Base-by-base conservation (phyloP, 2,797 vertebrate species). In the Pogoniulus pusillus region DNA sequence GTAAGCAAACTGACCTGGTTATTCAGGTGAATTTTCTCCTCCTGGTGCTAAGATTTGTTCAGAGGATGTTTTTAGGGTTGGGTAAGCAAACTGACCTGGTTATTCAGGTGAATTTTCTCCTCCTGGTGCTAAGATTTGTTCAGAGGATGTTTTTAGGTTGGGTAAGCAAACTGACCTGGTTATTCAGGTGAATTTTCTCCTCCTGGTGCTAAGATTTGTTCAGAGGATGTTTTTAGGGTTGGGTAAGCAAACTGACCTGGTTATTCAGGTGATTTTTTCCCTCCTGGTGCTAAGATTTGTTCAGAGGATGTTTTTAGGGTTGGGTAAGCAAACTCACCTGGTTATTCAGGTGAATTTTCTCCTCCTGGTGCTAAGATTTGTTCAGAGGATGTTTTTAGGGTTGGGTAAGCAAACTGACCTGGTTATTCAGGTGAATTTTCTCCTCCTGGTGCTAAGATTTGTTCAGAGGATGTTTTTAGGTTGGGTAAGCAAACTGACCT, bases 1-100 rank as follows among this genome's bases (percentile, higher is more conserved):
- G 37, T 90, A 79, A 86, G 69, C 35, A n/a, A n/a, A n/a, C n/a
- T 92, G 82, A 93, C 92, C 89, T 90, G 89, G 74, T 93, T 94
- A 71, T 22, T 71, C 60, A 16, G 47, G 81, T 60, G 57, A 32
- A 45, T 79, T 87, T 83, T 80, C 78, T 59, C 75, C 17, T 53
- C 63, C 71, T 82, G 60, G 32, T 73, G 49, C 43, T 76, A 84
- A 65, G 64, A 76, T 59, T 37, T 45, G n/a, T 71, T 83, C 74
- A 70, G 71, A 60, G 60, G 30, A 34, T 47, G 79, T 73, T 84
- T 45, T 62, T 86, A 64, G 71, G n/a, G 71, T 47, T 9, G 14
- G 60, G 37, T 90, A 79, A 86, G 69, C 35, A n/a, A n/a, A n/a
- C n/a, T 92, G 82, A 93, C 92, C 89, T 90, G 89, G 74, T 93